A percentile compares a stretch with the other conserved stretches of the same genome.
Conservation (phyloP, 2,888 invertebrate genomes). For the Fissipunctia ypsillon region DNA sequence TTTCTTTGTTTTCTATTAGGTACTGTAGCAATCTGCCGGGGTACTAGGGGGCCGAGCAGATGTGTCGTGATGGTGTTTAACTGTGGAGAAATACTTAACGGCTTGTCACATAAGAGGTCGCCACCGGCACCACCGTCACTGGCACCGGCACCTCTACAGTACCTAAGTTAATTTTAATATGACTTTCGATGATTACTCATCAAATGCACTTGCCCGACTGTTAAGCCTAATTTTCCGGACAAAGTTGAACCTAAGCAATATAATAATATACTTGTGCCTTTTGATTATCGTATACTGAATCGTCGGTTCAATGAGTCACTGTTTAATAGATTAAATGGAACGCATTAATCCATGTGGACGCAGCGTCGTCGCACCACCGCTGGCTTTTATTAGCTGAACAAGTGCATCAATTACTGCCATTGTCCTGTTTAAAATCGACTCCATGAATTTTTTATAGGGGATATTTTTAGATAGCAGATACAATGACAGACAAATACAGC, state of each 20-base stretch:
- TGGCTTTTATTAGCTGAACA: conserved; percentile 84
- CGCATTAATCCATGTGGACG: conserved; percentile 83
- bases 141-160: too few species aligned
- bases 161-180: not conserved
- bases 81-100: too few species aligned
- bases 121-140: too few species aligned
- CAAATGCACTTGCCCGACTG: not conserved
- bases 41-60: too few species aligned
- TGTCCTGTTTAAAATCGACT: conserved; percentile 70
- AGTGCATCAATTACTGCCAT: conserved; percentile 84
- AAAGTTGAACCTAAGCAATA: not conserved
- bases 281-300: conserved; percentile 30
- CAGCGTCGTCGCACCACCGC: conserved; percentile 70
- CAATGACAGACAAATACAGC: conserved; percentile 29
- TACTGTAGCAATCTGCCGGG: too few species aligned
- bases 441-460: conserved; percentile 47
- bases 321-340: conserved; percentile 87
- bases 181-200: not conserved
- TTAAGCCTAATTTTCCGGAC: not conserved
- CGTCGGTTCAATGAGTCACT: conserved; percentile 74
- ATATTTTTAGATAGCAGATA: conserved; percentile 57
- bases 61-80: too few species aligned
- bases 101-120: too few species aligned
- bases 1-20: not conserved
- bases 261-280: conserved; percentile 34